Percentiles rank a stretch among this genome's conserved stretches.
These are phyloP conservation scores for Anoncus sp. DNA, from an alignment of 2,888 invertebrate genomes.

Conservation along the genomic window DNA sequence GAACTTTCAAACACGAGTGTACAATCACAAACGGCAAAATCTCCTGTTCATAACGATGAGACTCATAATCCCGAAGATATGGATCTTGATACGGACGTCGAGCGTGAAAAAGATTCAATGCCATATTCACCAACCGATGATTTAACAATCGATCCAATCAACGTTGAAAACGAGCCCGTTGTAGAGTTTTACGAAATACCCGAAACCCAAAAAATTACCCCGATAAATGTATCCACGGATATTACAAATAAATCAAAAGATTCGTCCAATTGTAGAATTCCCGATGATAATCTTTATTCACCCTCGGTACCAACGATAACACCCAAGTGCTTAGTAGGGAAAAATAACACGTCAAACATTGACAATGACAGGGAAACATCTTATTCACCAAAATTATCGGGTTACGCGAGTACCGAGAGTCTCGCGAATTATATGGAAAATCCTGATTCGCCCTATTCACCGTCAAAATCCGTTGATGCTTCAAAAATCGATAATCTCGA, in stretches of 20 bases:
- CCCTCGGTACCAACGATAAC: slow-evolving; percentile 23
- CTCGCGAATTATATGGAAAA: slow-evolving; percentile 30
- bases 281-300: slow-evolving; percentile 8
- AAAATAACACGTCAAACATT: neutral
- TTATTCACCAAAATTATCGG: slow-evolving; percentile 17
- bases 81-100: slow-evolving; percentile 80
- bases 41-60: slow-evolving; percentile 32
- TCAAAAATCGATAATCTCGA: slow-evolving; percentile 23
- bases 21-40: slow-evolving; percentile 57
- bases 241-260: too few relatives aligned
- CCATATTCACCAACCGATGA: slow-evolving; percentile 81
- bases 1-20: slow-evolving; percentile 61
- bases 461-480: slow-evolving; percentile 62
- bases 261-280: neutral
- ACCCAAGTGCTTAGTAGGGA: neutral
- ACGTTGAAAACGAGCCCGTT: slow-evolving; percentile 1
- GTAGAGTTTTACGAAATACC: too few relatives aligned
- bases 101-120: slow-evolving; percentile 74
- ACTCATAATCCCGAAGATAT: slow-evolving; percentile 76
- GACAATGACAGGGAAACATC: neutral
- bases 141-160: slow-evolving; percentile 56
- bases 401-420: slow-evolving; percentile 24
- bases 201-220: too few relatives aligned
- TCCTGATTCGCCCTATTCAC: slow-evolving; percentile 64
- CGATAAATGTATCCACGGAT: too few relatives aligned